These are phyloP conservation scores for Crotalus viridis DNA, from an alignment of 2,113 vertebrate genomes.

Conservation along the genomic window DNA sequence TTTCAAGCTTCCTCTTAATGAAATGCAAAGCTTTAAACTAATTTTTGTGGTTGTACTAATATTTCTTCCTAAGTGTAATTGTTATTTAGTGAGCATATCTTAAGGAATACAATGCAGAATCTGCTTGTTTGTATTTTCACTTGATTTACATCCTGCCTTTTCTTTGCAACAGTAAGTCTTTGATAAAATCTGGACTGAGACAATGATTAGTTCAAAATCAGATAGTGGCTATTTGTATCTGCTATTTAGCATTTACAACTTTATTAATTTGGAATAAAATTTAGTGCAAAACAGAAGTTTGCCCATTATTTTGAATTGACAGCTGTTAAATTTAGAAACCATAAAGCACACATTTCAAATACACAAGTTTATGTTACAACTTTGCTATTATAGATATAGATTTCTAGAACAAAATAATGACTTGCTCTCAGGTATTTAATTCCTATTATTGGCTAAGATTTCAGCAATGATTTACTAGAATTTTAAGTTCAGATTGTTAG, in stretches of 20 bases:
- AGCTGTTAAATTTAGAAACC: background rate
- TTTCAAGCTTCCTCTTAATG: background rate
- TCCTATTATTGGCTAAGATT: background rate
- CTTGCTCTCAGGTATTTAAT: background rate
- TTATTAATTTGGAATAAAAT: background rate
- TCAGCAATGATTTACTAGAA: background rate
- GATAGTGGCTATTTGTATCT: background rate
- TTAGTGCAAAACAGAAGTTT: background rate
- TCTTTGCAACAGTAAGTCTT: too few species aligned
- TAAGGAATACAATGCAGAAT: too few species aligned
- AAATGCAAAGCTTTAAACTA: background rate
- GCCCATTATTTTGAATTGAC: background rate
- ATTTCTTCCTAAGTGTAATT: too few species aligned
- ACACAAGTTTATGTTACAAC: background rate
- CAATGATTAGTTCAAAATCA: background rate
- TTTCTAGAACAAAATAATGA: background rate
- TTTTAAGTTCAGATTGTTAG: background rate
- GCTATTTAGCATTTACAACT: background rate
- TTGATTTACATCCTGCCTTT: too few species aligned
- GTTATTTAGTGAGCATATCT: too few species aligned
- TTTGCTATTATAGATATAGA: rapidly evolving
- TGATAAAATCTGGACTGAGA: too few species aligned
- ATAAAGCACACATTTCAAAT: background rate
- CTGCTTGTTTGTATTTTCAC: too few species aligned
- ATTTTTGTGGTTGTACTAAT: background rate